These are phyloP conservation scores for Sparus aurata DNA, from an alignment of 2,797 vertebrate species.

Conservation along the genomic window DNA sequence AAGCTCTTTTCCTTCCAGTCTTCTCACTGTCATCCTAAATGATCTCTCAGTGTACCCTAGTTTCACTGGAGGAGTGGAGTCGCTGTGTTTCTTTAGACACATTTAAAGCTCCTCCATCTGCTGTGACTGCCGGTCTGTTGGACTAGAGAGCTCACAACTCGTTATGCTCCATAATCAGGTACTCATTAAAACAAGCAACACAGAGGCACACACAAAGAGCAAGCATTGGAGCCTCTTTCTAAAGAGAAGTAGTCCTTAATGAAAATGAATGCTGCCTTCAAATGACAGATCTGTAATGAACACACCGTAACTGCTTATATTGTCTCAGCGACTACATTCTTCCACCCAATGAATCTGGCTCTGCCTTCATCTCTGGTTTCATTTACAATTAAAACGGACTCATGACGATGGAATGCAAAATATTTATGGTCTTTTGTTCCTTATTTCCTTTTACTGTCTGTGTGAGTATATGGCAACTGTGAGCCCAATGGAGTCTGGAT, in stretches of 20 bases:
- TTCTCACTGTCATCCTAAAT: slow-evolving; percentile 1
- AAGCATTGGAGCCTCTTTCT: not conserved
- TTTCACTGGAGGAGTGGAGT: slow-evolving; percentile 14
- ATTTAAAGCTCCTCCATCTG: slow-evolving; percentile 53
- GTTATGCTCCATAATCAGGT: not conserved
- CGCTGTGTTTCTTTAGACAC: slow-evolving; percentile 32
- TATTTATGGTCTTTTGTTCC: not conserved
- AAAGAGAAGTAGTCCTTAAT: too few relatives aligned
- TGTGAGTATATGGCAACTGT: not conserved
- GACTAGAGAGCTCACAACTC: not conserved
- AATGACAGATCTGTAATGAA: not conserved
- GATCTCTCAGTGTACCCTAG: slow-evolving; percentile 51
- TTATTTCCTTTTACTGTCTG: not conserved
- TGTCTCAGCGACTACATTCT: not conserved
- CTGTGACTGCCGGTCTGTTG: not conserved
- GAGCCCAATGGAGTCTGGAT: not conserved
- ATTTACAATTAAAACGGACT: slow-evolving; percentile 1
- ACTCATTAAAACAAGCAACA: not conserved
- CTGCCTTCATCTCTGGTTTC: slow-evolving; percentile 11
- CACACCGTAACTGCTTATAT: not conserved
- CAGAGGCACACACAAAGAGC: not conserved
- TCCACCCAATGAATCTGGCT: not conserved
- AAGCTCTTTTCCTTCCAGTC: slow-evolving; percentile 47
- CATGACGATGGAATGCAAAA: slow-evolving; percentile 18
- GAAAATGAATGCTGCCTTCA: not conserved